Base-by-base conservation (phyloP, 2,797 vertebrate genomes). In the Enteromius thamalakanensis region DNA sequence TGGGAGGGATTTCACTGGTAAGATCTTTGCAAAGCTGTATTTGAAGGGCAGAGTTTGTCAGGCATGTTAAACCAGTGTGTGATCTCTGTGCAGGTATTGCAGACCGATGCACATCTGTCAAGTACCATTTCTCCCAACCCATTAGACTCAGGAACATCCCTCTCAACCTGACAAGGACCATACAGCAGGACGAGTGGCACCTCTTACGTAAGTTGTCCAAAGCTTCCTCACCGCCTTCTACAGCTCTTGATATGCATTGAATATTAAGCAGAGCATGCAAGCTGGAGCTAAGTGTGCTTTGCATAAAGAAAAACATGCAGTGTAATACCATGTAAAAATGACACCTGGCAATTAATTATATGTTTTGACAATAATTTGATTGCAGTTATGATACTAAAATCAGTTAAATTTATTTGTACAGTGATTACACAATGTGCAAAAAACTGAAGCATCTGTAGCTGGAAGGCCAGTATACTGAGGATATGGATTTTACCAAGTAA, bases 151-250 rank as follows among this genome's bases (percentile, higher is more conserved):
- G 94, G 88, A 96, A 96, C 91, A 92, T 96, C 89, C 94, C 94
- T 5, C 94, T 97, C 88, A 97, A 96, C 91, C 91, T 96, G 88
- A 96, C 94, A 32, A 95, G 95, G 86, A 95, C 91, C 79, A 97
- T 97, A 84, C 95, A 96, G 53, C 95, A 97, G 91, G 95, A 97
- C 0, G 93, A 97, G 89, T 96, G 96, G 96, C 95, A 96, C 84
- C 94, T 97, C 82, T 91, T 96, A 74, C 94, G 92, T 97, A 91
- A 95, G 95, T 92, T 82, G 32, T 15, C 75, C 75, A 51, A 77
- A 69, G 76, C 58, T 80, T 75, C 89, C 93, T 87, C 93, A 53
- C 78, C 10, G 29, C 53, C 75, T 69, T 78, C 29, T 60, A 19
- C 42, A 77, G 65, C 64, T 85, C 68, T 55, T 32, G 26, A 83